phyloP scores from a whole-genome alignment of 2,888 invertebrate species.

The Lamellibrachia satsuma region DNA sequence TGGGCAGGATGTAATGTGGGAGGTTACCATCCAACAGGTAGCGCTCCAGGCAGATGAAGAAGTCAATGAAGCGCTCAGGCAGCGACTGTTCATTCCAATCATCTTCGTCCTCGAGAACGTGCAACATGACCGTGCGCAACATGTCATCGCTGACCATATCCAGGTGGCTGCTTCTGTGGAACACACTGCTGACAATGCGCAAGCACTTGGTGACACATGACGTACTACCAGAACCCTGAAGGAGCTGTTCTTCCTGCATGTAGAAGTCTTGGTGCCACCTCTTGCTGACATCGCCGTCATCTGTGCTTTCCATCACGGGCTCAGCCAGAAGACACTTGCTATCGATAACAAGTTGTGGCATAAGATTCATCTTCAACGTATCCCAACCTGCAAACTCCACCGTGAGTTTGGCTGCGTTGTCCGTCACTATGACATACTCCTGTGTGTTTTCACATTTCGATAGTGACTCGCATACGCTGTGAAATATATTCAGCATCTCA shows the following conservation, averaged over 20 bases:
- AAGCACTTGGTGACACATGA: not conserved
- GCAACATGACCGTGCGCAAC: not conserved
- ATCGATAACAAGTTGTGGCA: not conserved
- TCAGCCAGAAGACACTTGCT: slow-evolving; percentile 5
- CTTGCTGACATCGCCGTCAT: not conserved
- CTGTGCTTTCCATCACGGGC: not conserved
- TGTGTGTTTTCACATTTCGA: not conserved
- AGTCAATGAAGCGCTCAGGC: not conserved
- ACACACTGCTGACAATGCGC: not conserved
- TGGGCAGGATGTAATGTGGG: not conserved
- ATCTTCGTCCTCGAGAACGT: not conserved
- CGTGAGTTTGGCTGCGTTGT: not conserved
- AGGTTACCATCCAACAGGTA: not conserved
- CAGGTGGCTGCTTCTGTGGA: not conserved
- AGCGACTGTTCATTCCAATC: not conserved
- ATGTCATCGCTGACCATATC: not conserved
- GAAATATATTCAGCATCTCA: not conserved
- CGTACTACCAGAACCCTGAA: not conserved
- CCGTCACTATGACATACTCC: not conserved
- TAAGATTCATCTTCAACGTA: not conserved
- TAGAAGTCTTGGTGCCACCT: not conserved
- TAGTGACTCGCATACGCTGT: not conserved
- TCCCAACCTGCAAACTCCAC: slow-evolving; percentile 1
- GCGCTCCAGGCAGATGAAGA: slow-evolving; percentile 13
- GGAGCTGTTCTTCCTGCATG: not conserved